Evolutionary conservation across 2,797 vertebrate genomes (phyloP).

Genomic region (Tapera naevia): DNA sequence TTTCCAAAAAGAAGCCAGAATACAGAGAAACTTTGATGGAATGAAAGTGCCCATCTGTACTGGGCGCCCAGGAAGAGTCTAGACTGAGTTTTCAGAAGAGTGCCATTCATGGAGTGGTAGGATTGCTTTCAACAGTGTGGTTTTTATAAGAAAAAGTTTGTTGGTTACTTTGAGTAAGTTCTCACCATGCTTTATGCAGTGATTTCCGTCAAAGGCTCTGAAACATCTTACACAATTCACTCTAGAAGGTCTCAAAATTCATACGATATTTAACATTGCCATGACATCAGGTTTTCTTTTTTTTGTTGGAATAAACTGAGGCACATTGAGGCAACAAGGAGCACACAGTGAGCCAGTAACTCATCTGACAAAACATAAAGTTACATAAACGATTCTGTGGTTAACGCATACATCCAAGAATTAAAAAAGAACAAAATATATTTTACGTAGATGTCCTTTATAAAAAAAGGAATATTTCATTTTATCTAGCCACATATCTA

Average conservation of each 20-base stretch:
- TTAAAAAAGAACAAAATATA: not conserved
- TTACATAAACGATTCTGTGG: not conserved
- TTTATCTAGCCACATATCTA: not conserved
- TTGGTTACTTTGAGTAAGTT: not conserved
- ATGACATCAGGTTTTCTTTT: not conserved
- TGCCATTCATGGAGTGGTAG: not conserved
- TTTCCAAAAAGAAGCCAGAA: slow-evolving; percentile 12
- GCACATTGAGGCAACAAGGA: not conserved
- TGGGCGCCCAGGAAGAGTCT: not conserved
- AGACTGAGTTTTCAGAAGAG: not conserved
- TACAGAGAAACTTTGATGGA: not conserved
- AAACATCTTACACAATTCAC: not conserved
- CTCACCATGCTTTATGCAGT: not conserved
- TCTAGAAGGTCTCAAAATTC: not conserved
- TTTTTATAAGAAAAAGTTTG: not conserved
- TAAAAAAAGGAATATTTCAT: not conserved
- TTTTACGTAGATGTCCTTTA: not conserved
- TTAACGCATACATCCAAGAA: not conserved
- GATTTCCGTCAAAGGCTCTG: not conserved
- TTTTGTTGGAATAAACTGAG: not conserved
- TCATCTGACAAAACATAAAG: not conserved
- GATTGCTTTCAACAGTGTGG: not conserved
- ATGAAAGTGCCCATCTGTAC: not conserved
- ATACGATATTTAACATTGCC: not conserved
- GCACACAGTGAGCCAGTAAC: not conserved